Percentiles rank a stretch among this genome's conserved stretches.
Conservation (phyloP, 2,113 vertebrate genomes). For the Menidia beryllina region DNA sequence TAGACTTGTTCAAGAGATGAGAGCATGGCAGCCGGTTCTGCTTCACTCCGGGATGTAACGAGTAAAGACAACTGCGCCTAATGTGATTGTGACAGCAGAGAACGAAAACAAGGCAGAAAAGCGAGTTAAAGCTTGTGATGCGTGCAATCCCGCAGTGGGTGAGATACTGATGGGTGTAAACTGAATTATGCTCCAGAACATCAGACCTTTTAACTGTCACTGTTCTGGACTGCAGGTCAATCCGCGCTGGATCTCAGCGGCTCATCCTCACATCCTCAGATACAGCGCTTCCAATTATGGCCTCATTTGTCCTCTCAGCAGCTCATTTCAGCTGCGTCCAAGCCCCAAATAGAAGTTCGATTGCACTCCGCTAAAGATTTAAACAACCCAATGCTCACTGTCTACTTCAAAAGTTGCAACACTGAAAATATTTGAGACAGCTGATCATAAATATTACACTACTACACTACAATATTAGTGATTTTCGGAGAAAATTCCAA, state of each 20-base stretch:
- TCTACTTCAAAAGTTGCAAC: no score
- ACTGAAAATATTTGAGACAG: no score
- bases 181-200: background rate
- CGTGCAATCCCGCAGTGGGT: background rate
- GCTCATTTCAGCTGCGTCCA: constrained; percentile 6
- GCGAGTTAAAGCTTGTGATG: background rate
- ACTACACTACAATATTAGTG: no score
- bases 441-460: background rate
- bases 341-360: constrained; percentile 12
- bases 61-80: background rate
- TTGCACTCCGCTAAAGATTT: background rate
- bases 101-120: background rate
- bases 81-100: background rate
- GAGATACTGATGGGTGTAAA: background rate
- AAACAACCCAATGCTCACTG: background rate
- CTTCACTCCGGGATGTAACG: background rate
- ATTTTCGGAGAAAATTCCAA: background rate
- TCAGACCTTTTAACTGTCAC: background rate
- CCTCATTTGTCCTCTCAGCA: background rate
- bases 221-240: background rate
- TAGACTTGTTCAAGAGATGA: background rate
- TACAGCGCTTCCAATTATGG: background rate
- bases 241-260: background rate
- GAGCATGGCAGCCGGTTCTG: background rate
- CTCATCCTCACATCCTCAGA: background rate